Conservation (phyloP, 2,113 vertebrate genomes). For the Alosa alosa region DNA sequence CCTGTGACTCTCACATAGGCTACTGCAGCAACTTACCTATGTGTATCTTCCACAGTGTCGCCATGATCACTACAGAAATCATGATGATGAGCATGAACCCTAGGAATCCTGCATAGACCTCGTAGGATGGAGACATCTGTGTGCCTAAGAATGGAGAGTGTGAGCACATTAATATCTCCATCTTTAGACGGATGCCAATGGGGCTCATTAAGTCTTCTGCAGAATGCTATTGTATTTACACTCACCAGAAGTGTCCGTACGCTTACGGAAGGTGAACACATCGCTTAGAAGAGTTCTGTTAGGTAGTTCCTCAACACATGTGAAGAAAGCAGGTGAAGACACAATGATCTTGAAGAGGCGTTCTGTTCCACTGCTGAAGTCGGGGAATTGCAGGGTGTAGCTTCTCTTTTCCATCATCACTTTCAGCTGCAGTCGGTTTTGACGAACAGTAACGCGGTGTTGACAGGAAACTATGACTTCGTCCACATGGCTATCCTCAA, state of each 20-base stretch:
- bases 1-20: neutral
- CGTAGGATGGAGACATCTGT: neutral
- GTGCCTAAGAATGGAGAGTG: neutral
- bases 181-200: too few species aligned
- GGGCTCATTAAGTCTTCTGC: neutral
- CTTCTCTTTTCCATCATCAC: neutral
- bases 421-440: conserved; percentile 5
- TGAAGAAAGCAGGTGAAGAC: conserved; percentile 14
- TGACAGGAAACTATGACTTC: neutral
- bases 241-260: neutral
- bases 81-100: conserved; percentile 21
- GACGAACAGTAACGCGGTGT: too few species aligned
- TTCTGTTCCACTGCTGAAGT: neutral
- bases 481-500: neutral
- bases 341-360: conserved; percentile 4
- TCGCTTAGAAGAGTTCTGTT: neutral
- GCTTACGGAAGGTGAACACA: neutral
- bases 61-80: neutral
- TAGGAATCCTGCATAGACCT: conserved; percentile 6
- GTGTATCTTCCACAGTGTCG: neutral
- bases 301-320: neutral
- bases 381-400: neutral
- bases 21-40: neutral
- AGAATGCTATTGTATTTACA: neutral
- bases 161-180: neutral